These are phyloP conservation scores for Halocynthia aurantium DNA, from an alignment of 23 tunicate species.

Conservation along the genomic window DNA sequence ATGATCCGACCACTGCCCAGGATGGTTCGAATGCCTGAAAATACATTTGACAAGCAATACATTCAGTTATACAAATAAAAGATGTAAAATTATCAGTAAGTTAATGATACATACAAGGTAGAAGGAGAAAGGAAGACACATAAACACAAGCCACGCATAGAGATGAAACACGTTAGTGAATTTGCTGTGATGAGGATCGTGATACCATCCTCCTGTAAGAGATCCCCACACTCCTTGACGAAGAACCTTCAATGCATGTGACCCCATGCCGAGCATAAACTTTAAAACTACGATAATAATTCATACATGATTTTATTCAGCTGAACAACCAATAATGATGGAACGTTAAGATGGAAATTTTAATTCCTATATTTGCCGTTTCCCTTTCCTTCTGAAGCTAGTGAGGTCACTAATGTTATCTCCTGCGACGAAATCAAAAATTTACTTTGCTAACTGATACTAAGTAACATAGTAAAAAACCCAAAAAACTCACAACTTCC, in stretches of 20 bases:
- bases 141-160: conserved; percentile 67
- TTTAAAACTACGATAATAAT: not conserved
- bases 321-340: too few species aligned
- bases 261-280: conserved; percentile 21
- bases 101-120: conserved; percentile 50
- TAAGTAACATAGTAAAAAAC: too few species aligned
- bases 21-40: conserved; percentile 5
- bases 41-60: not conserved
- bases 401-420: too few species aligned
- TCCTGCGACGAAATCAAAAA: too few species aligned
- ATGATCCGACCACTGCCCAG: conserved; percentile 14
- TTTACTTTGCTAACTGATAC: too few species aligned
- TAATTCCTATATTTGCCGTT: too few species aligned
- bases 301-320: too few species aligned
- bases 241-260: conserved; percentile 46
- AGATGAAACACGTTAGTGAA: conserved; percentile 84
- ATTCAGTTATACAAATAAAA: not conserved
- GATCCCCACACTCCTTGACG: conserved; percentile 89
- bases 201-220: conserved; percentile 90
- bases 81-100: not conserved
- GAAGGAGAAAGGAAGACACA: conserved; percentile 54
- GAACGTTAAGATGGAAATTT: too few species aligned
- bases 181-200: conserved; percentile 50
- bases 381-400: too few species aligned
- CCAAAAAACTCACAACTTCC: too few species aligned